Evolutionary conservation across 2,113 vertebrate genomes (phyloP), one percentile per base, ranked within the genome.

Genomic region (Rutilus rutilus): DNA sequence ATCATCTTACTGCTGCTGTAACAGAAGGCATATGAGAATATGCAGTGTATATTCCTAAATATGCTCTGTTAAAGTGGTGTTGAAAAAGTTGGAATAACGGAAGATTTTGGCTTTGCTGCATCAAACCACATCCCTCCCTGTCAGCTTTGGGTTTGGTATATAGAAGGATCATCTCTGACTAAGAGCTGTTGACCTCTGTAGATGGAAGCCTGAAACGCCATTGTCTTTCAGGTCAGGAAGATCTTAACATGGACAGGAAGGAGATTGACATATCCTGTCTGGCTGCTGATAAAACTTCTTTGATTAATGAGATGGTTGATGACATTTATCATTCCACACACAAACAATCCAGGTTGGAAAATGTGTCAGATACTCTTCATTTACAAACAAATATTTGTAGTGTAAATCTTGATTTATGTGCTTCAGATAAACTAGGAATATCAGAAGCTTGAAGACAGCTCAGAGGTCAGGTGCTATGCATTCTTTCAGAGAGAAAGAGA

Each of bases 171-270:
- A 91, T 64, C 42, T 82, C 84, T 87, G 78, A 87, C 92, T 93
- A 69, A 87, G 64, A 92, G 90, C 91, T 89, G 88, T 89, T 93
- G 93, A 94, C 91, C 91, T 86, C 64, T 80, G 88, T 85, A 69
- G 83, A 86, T 91, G 92, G 93, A 91, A 90, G 91, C 93, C 87
- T 88, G 93, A 93, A 90, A 90, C 88, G 89, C 89, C 87, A 88
- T 89, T 92, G 88, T 87, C 84, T 85, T 89, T 92, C 92, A 89
- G 90, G 91, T 93, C 92, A 93, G 87, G 90, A 90, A 89, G 92
- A 93, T 93, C 90, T 92, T 89, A 90, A 81, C 85, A 90, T 78
- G 82, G 84, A 91, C 86, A 90, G 90, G 91, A 92, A 92, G 90
- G 88, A 87, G 90, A 93, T 92, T 91, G 92, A 92, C 93, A 87